Conservation (phyloP, 2,113 vertebrate genomes). For the Salvelinus alpinus region DNA sequence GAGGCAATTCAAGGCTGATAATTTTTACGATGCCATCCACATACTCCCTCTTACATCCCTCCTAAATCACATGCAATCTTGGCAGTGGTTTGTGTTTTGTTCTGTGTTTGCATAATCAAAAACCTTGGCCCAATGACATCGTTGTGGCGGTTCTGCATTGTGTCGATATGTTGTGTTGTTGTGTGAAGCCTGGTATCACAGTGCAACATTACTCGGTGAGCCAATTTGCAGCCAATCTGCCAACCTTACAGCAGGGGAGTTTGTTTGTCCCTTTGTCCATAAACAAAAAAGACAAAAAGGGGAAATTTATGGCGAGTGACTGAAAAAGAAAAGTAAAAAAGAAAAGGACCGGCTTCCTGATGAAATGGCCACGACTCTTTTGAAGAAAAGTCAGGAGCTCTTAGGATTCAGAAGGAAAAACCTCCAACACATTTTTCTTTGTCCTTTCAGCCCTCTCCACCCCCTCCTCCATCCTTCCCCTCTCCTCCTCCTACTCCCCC, state of each 20-base stretch:
- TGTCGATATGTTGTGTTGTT: neutral
- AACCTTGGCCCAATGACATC: slow-evolving; percentile 11
- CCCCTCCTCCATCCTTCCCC: neutral
- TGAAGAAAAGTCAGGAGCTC: slow-evolving; percentile 49
- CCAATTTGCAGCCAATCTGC: slow-evolving; percentile 8
- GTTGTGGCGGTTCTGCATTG: slow-evolving; percentile 1
- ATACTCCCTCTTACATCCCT: neutral
- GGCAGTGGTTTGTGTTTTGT: neutral
- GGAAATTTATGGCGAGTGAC: slow-evolving; percentile 13
- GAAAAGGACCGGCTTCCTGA: slow-evolving; percentile 3
- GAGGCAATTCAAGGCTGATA: neutral
- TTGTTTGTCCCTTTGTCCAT: slow-evolving; percentile 30
- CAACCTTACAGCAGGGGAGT: slow-evolving; percentile 24
- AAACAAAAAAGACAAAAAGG: slow-evolving; percentile 29
- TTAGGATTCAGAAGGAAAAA: slow-evolving; percentile 50
- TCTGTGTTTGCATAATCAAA: slow-evolving; percentile 8
- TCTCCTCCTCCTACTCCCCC: neutral
- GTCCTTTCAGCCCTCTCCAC: neutral
- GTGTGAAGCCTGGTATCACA: slow-evolving; percentile 19
- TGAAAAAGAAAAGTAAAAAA: slow-evolving; percentile 14
- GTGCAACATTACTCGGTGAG: slow-evolving; percentile 28
- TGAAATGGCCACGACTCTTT: slow-evolving; percentile 40
- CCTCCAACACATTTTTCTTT: slow-evolving; percentile 14
- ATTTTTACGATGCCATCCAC: neutral
- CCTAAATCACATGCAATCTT: neutral